These are phyloP conservation scores for Oceanodroma tethys DNA, from an alignment of 2,113 vertebrate genomes.

Conservation along the genomic window DNA sequence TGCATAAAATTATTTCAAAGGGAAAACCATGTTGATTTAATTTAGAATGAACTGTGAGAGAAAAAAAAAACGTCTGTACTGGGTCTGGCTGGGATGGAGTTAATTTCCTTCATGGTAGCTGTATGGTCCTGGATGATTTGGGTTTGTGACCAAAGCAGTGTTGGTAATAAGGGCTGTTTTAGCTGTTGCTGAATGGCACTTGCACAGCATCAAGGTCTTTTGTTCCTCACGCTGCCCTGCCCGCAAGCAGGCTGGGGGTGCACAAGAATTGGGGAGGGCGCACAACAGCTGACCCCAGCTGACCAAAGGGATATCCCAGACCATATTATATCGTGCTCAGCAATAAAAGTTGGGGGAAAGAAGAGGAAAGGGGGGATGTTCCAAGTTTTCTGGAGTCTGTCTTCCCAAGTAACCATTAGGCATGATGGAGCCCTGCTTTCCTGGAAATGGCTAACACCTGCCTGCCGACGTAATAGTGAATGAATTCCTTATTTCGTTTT, in stretches of 20 bases:
- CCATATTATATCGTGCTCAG: rapidly evolving
- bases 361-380: neutral
- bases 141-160: neutral
- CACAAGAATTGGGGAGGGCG: neutral
- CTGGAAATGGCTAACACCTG: neutral
- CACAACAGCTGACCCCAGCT: neutral
- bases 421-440: neutral
- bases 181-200: neutral
- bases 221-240: rapidly evolving
- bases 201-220: neutral
- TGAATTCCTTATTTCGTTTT: neutral
- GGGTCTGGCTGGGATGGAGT: neutral
- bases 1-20: neutral
- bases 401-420: rapidly evolving
- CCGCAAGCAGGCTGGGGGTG: rapidly evolving
- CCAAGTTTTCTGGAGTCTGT: neutral
- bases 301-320: neutral
- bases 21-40: neutral
- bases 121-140: neutral
- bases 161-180: neutral
- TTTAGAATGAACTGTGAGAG: neutral
- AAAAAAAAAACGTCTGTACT: neutral
- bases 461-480: neutral
- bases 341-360: neutral
- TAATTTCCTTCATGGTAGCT: neutral